A percentile compares a stretch with the other conserved stretches of the same genome.
Conservation (phyloP, 2,797 vertebrate genomes). For the Chelonia mydas region DNA sequence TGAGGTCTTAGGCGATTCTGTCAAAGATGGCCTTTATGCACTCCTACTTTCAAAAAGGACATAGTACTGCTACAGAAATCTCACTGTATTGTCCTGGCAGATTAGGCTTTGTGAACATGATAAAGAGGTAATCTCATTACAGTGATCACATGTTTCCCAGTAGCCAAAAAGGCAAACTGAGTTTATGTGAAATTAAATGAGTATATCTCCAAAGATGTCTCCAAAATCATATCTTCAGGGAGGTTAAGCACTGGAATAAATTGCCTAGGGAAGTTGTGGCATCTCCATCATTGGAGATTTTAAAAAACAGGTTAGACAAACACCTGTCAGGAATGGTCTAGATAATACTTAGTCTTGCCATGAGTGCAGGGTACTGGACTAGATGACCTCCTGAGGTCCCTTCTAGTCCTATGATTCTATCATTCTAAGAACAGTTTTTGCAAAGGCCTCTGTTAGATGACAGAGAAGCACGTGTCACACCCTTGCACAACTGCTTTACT, state of each 20-base stretch:
- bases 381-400: no score
- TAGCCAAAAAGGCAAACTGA: not conserved
- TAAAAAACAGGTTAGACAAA: no score
- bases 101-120: no score
- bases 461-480: not conserved
- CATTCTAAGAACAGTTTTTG: not conserved
- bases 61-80: not conserved
- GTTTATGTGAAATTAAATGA: not conserved
- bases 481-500: not conserved
- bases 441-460: not conserved
- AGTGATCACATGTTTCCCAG: not conserved
- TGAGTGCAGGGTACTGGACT: no score
- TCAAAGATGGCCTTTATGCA: not conserved
- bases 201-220: not conserved
- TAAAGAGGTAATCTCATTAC: not conserved
- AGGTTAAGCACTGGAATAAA: no score
- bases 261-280: no score
- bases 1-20: not conserved
- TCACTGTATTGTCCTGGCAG: not conserved
- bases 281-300: no score
- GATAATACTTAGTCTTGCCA: no score
- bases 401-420: no score
- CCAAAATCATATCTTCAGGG: no score
- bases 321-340: no score
- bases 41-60: not conserved